These are phyloP conservation scores for Drosophila birchii DNA, from an alignment of 2,888 invertebrate genomes.

Conservation along the genomic window DNA sequence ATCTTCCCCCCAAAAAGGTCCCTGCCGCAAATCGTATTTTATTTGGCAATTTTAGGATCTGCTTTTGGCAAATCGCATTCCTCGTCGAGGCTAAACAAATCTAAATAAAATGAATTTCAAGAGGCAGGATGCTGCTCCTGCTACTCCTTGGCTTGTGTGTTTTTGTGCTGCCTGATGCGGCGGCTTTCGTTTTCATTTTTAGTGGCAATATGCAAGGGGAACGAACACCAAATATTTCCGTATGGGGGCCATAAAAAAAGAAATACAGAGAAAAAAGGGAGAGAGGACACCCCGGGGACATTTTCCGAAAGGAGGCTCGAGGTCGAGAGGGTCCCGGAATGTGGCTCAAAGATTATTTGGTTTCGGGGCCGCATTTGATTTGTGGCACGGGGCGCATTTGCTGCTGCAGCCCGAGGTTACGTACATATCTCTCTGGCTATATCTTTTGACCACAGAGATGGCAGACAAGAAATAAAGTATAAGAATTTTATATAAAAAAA, in stretches of 20 bases:
- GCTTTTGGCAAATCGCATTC: conserved; percentile 35
- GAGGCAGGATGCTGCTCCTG: conserved; percentile 48
- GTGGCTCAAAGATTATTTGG: conserved; percentile 63
- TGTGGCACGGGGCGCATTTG: conserved; percentile 64
- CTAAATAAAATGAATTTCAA: conserved; percentile 77
- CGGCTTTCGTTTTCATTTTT: conserved; percentile 70
- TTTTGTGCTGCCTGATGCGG: conserved; percentile 66
- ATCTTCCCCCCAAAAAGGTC: conserved; percentile 15
- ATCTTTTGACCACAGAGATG: conserved; percentile 10
- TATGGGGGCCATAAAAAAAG: conserved; percentile 51
- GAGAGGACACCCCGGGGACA: conserved; percentile 6
- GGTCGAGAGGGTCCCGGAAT: conserved; percentile 44
- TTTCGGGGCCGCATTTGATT: conserved; percentile 62
- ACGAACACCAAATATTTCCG: conserved; percentile 51
- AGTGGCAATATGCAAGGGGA: conserved; percentile 75
- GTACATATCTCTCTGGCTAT: conserved; percentile 8
- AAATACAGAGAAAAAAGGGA: background rate
- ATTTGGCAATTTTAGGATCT: conserved; percentile 19
- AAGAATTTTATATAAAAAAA: background rate
- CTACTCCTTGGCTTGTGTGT: conserved; percentile 7
- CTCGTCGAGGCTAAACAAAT: conserved; percentile 63
- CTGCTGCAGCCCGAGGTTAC: conserved; percentile 67
- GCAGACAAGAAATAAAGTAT: background rate
- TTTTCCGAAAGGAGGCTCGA: conserved; percentile 21
- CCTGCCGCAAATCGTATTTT: conserved; percentile 18